Conservation (phyloP, 2,888 invertebrate species). For the Caenorhabditis japonica region DNA sequence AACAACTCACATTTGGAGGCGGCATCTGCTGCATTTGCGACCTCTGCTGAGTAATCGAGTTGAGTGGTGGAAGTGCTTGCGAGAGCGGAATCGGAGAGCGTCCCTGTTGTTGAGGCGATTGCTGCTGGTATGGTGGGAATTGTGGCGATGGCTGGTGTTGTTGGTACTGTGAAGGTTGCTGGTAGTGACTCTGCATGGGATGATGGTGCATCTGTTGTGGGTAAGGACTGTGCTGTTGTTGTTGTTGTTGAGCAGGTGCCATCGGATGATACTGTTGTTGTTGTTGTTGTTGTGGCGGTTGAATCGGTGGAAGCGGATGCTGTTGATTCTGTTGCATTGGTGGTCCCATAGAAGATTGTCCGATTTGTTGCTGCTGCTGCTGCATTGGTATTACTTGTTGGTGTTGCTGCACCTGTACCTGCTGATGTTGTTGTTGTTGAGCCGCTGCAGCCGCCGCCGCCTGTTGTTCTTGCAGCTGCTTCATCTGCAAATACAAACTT, state of each 20-base stretch:
- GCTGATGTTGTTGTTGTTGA: slow-evolving; percentile 34
- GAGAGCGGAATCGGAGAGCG: slow-evolving; percentile 32
- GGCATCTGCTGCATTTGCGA: slow-evolving; percentile 9
- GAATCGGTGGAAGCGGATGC: slow-evolving; percentile 6
- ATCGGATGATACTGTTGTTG: slow-evolving; percentile 11
- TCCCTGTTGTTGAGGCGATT: slow-evolving; percentile 19
- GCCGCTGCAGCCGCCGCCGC: slow-evolving; percentile 12
- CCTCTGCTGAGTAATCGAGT: slow-evolving; percentile 21
- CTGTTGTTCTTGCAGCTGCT: slow-evolving; percentile 25
- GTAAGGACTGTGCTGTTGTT: slow-evolving; percentile 12
- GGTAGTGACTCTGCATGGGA: slow-evolving; percentile 24
- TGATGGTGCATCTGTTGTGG: slow-evolving; percentile 21
- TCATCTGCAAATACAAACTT: too few relatives aligned
- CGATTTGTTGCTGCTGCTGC: background rate
- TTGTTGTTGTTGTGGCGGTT: slow-evolving; percentile 10
- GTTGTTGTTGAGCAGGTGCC: slow-evolving; percentile 14
- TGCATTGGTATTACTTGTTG: slow-evolving; percentile 11
- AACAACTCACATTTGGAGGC: slow-evolving; percentile 16
- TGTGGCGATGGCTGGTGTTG: slow-evolving; percentile 35
- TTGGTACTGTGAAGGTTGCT: slow-evolving; percentile 23
- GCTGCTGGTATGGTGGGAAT: slow-evolving; percentile 21
- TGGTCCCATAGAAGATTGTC: background rate
- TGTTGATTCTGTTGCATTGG: slow-evolving; percentile 7
- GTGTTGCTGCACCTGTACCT: slow-evolving; percentile 8
- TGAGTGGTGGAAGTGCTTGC: slow-evolving; percentile 31